phyloP scores from a whole-genome alignment of 2,797 vertebrate genomes.

The Sebastes flavidus region DNA sequence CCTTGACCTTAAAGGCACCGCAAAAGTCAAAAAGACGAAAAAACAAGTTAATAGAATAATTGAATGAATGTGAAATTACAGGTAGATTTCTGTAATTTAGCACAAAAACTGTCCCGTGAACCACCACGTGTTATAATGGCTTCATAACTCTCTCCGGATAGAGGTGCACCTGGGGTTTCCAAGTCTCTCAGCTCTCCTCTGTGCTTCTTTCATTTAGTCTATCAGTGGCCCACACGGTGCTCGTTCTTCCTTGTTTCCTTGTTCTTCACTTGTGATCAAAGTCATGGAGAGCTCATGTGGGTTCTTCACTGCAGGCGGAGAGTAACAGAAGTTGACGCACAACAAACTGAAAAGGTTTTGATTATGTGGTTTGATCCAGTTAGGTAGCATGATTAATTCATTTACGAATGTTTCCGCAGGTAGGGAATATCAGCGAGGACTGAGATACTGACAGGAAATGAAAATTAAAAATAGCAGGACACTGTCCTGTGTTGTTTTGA shows the following conservation, averaged over 20 bases:
- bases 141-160: constrained; percentile 22
- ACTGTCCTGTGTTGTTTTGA: neutral
- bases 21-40: neutral
- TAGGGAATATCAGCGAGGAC: neutral
- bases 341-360: neutral
- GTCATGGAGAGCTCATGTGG: constrained; percentile 22
- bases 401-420: constrained; percentile 6
- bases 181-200: constrained; percentile 37
- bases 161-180: constrained; percentile 4
- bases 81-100: neutral
- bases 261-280: constrained; percentile 57
- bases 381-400: constrained; percentile 1
- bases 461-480: neutral
- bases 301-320: constrained; percentile 23
- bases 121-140: neutral
- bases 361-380: constrained; percentile 3
- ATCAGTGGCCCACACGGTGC: constrained; percentile 41
- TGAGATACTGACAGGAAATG: neutral
- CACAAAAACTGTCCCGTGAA: neutral
- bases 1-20: neutral
- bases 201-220: constrained; percentile 34
- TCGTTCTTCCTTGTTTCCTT: constrained; percentile 31
- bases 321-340: constrained; percentile 7
- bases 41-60: neutral
- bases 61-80: neutral